Conservation (phyloP, 2,113 vertebrate species). For the Coracopsis vasa region DNA sequence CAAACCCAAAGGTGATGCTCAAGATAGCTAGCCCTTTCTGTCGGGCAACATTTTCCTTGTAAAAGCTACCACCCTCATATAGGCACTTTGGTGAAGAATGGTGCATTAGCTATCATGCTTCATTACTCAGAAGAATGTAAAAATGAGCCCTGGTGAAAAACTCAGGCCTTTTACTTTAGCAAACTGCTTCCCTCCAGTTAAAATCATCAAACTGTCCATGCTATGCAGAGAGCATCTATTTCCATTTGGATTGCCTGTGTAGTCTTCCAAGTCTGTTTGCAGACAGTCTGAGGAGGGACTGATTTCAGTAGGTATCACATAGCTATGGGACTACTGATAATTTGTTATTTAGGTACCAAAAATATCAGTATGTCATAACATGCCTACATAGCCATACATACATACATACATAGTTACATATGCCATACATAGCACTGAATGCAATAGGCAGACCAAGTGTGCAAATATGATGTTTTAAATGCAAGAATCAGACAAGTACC, state of each 20-base stretch:
- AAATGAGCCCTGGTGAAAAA: not conserved
- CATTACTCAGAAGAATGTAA: not conserved
- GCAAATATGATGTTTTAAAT: not conserved
- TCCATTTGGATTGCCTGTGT: not conserved
- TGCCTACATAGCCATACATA: no score
- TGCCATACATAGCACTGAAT: not conserved
- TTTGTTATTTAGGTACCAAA: not conserved
- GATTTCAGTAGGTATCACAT: not conserved
- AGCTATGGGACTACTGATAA: not conserved
- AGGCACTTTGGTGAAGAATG: not conserved
- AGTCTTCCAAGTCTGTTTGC: not conserved
- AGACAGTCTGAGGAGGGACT: not conserved
- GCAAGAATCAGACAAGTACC: conserved; percentile 62
- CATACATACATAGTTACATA: no score
- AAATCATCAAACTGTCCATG: not conserved
- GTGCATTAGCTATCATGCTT: not conserved
- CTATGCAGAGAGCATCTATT: not conserved
- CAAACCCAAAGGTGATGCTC: not conserved
- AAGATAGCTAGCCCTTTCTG: not conserved
- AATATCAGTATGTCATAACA: not conserved
- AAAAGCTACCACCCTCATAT: not conserved
- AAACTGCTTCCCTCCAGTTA: not conserved
- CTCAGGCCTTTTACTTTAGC: not conserved
- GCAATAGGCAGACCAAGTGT: not conserved
- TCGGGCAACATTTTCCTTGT: not conserved